A percentile compares a stretch with the other conserved stretches of the same genome.
Evolutionary conservation across 2,797 vertebrate genomes (phyloP).

Genomic region (Xerus rutilus): DNA sequence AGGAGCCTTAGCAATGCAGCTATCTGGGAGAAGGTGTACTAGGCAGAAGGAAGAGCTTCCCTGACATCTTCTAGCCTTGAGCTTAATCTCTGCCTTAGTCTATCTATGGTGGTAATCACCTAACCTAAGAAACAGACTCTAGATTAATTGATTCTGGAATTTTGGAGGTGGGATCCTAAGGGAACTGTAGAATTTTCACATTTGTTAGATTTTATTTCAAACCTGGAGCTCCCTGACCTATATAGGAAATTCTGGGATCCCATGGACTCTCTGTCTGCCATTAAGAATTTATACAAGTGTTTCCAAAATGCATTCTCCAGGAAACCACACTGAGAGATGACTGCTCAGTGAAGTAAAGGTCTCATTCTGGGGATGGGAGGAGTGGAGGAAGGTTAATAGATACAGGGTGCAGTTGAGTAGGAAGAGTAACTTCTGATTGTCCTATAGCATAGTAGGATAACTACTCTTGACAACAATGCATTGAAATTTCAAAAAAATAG

Average conservation of each 20-base stretch:
- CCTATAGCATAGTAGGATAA: not conserved
- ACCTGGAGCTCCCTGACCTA: not conserved
- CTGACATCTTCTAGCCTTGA: not conserved
- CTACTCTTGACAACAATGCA: not conserved
- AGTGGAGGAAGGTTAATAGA: not conserved
- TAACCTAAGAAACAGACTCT: not conserved
- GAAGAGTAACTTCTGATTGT: not conserved
- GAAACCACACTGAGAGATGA: not conserved
- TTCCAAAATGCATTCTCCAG: not conserved
- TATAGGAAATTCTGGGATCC: not conserved
- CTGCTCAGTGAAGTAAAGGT: not conserved
- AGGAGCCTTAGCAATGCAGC: rapidly evolving
- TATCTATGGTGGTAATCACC: not conserved
- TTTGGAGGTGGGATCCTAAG: not conserved
- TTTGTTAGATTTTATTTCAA: not conserved
- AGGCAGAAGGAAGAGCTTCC: not conserved
- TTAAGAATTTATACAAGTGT: not conserved
- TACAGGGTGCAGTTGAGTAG: not conserved
- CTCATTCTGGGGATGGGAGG: not conserved
- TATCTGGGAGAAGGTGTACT: not conserved
- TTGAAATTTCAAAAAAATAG: not conserved
- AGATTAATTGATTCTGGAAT: not conserved
- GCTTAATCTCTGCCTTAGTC: not conserved
- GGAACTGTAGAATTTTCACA: not conserved
- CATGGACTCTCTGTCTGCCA: not conserved